Conservation (phyloP, 2,113 vertebrate species). For the Mesitornis unicolor region DNA sequence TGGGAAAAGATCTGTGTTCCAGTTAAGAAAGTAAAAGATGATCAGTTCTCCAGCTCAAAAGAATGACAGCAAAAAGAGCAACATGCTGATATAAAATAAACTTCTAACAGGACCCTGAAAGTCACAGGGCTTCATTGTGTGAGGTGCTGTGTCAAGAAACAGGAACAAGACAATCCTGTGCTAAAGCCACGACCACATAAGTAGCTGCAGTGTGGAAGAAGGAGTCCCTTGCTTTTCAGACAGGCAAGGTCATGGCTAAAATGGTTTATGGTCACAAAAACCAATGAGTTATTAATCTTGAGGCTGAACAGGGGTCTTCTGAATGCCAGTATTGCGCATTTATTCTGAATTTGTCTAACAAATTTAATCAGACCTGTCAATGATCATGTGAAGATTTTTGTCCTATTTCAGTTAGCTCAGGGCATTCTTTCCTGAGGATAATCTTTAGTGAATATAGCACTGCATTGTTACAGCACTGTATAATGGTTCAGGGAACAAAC, state of each 20-base stretch:
- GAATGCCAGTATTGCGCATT: background rate
- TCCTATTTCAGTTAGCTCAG: background rate
- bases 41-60: background rate
- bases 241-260: background rate
- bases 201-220: background rate
- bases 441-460: background rate
- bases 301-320: background rate
- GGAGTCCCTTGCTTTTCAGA: background rate
- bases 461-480: background rate
- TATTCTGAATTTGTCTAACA: background rate
- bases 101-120: background rate
- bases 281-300: background rate
- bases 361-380: background rate
- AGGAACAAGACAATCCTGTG: background rate
- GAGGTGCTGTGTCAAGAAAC: background rate
- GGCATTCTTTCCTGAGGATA: background rate
- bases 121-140: background rate
- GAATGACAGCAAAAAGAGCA: background rate
- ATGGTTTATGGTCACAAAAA: background rate
- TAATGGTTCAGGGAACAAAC: slow-evolving; percentile 7
- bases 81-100: background rate
- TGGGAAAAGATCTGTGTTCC: background rate
- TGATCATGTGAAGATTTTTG: background rate
- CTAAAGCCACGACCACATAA: background rate
- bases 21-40: background rate